Percentiles rank a stretch among this genome's conserved stretches.
Conservation (phyloP, 2,797 vertebrate genomes). For the Oryzias sinensis region DNA sequence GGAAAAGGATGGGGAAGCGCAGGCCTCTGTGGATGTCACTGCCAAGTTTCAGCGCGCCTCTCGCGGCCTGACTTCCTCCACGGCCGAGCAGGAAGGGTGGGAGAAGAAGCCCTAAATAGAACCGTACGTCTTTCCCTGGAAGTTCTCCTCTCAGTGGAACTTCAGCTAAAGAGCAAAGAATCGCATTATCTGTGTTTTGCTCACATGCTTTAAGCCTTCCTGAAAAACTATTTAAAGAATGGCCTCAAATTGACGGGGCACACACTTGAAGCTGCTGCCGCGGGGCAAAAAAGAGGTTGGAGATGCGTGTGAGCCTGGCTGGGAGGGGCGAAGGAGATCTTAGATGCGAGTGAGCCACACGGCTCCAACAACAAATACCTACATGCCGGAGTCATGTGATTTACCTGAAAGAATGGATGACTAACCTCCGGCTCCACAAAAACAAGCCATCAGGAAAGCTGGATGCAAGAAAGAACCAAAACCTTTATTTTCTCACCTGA, state of each 20-base stretch:
- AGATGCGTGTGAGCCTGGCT: conserved; percentile 15
- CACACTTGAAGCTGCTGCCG: conserved; percentile 23
- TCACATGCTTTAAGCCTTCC: conserved; percentile 3
- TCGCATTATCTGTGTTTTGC: neutral
- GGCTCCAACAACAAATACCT: conserved; percentile 27
- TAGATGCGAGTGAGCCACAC: conserved; percentile 52
- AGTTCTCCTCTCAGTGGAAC: conserved; percentile 7
- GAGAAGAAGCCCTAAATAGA: conserved; percentile 60
- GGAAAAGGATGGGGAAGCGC: conserved; percentile 4
- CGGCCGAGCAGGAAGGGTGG: conserved; percentile 69
- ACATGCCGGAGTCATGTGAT: conserved; percentile 46
- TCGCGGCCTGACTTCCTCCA: conserved; percentile 64
- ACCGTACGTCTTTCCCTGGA: conserved; percentile 42
- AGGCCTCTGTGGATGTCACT: conserved; percentile 3
- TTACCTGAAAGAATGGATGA: conserved; percentile 1
- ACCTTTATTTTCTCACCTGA: conserved; percentile 81
- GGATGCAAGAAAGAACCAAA: neutral
- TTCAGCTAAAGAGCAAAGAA: neutral
- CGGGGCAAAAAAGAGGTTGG: conserved; percentile 24
- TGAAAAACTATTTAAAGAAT: conserved; percentile 35
- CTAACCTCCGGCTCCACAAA: too few species aligned
- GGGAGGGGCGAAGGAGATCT: conserved; percentile 25
- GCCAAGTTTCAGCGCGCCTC: conserved; percentile 19
- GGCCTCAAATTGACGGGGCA: conserved; percentile 12
- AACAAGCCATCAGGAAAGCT: conserved; percentile 1